Evolutionary conservation across 2,888 invertebrate species (phyloP).

Genomic region (Myopa testacea): DNA sequence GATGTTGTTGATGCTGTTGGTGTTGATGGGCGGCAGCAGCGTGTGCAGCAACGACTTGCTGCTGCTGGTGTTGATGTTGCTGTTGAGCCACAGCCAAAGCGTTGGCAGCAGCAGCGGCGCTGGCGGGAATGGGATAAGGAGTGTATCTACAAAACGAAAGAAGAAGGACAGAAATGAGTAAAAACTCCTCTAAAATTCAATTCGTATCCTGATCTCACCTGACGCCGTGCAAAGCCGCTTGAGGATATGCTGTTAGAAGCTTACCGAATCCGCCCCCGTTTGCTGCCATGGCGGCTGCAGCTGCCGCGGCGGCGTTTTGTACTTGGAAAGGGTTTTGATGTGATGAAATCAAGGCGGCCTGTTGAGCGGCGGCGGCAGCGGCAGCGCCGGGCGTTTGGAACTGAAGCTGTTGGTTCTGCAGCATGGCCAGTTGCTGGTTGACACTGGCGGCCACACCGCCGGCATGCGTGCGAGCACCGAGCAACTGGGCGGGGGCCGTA

Average conservation of each 20-base stretch:
- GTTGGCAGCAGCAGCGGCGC: constrained; percentile 69
- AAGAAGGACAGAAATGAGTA: background rate
- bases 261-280: constrained; percentile 77
- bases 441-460: constrained; percentile 69
- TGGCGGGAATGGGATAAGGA: constrained; percentile 74
- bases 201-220: constrained; percentile 56
- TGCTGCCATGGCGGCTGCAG: constrained; percentile 70
- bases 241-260: constrained; percentile 74
- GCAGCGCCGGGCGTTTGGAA: constrained; percentile 60
- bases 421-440: constrained; percentile 71
- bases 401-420: constrained; percentile 67
- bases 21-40: constrained; percentile 54
- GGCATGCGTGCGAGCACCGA: constrained; percentile 66
- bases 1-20: constrained; percentile 63
- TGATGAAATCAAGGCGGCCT: constrained; percentile 69
- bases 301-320: constrained; percentile 72
- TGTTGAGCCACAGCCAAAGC: constrained; percentile 64
- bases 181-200: background rate
- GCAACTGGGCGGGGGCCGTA: constrained; percentile 71
- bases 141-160: constrained; percentile 70
- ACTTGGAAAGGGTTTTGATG: constrained; percentile 69
- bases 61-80: constrained; percentile 64
- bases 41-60: constrained; percentile 55
- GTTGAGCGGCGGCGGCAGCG: constrained; percentile 66
- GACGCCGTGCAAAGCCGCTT: constrained; percentile 69